These are phyloP conservation scores for Cheilosia soror DNA, from an alignment of 2,888 invertebrate genomes.

Conservation along the genomic window DNA sequence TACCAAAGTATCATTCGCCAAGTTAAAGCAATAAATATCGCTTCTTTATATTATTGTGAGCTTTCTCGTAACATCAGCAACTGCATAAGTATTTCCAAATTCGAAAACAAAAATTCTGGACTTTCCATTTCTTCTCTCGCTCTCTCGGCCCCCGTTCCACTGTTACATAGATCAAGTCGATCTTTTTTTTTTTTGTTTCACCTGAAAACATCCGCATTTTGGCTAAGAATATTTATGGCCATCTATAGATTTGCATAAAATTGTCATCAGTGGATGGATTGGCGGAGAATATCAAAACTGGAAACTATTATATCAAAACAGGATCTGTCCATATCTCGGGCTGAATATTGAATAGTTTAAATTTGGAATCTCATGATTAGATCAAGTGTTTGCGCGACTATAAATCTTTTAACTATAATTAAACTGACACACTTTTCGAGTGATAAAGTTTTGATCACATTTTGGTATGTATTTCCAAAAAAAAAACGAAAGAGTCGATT, in stretches of 20 bases:
- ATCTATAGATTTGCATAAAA: constrained; percentile 27
- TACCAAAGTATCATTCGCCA: constrained; percentile 2
- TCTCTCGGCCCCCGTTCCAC: background rate
- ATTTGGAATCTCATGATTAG: background rate
- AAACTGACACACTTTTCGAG: constrained; percentile 8
- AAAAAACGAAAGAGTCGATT: constrained; percentile 46
- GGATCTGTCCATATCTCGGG: constrained; percentile 26
- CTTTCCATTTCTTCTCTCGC: constrained; percentile 1
- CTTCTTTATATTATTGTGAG: background rate
- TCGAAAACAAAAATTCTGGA: constrained; percentile 23
- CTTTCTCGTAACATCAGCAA: background rate
- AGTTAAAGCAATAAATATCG: constrained; percentile 23
- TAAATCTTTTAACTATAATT: constrained; percentile 1
- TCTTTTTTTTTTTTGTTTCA: background rate
- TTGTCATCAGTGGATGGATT: constrained; percentile 9
- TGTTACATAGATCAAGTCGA: background rate
- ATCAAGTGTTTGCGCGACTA: background rate
- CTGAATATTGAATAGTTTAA: background rate
- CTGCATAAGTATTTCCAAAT: constrained; percentile 5
- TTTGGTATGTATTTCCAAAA: constrained; percentile 3
- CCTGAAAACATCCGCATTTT: constrained; percentile 47
- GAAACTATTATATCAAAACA: constrained; percentile 35
- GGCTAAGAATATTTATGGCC: constrained; percentile 25
- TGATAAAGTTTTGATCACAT: constrained; percentile 1
- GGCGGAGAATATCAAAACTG: constrained; percentile 21